These are phyloP conservation scores for Amphipoea lucens DNA, from an alignment of 2,888 invertebrate species.

Conservation along the genomic window DNA sequence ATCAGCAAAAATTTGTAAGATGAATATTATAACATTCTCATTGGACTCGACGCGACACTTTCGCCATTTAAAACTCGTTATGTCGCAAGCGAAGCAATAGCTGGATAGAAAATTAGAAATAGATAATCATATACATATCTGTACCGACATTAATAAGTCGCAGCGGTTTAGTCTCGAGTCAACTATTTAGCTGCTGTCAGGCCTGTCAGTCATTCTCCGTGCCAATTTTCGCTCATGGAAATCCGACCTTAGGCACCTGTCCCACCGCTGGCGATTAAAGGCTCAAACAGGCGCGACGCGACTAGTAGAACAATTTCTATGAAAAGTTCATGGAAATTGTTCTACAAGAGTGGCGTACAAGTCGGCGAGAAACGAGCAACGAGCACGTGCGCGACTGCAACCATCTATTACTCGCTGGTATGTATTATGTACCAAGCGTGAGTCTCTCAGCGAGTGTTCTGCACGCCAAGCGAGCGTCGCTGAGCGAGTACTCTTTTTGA, in stretches of 20 bases:
- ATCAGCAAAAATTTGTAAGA: constrained; percentile 8
- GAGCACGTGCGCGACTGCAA: neutral
- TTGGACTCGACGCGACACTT: constrained; percentile 27
- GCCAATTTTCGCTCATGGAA: constrained; percentile 17
- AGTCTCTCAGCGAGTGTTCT: neutral
- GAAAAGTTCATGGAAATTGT: no score
- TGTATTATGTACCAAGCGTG: neutral
- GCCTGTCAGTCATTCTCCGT: neutral
- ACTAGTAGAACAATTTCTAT: no score
- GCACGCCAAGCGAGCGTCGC: neutral
- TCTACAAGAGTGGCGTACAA: no score
- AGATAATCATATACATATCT: constrained; percentile 16
- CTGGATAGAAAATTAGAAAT: constrained; percentile 30
- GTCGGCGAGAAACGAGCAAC: neutral
- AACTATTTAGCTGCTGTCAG: constrained; percentile 9
- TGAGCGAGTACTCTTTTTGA: neutral
- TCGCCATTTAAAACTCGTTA: constrained; percentile 25
- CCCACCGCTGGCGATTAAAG: neutral
- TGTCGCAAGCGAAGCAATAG: constrained; percentile 17
- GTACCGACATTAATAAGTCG: constrained; percentile 9
- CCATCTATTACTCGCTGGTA: neutral
- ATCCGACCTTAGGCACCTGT: constrained; percentile 1
- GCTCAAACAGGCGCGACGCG: no score
- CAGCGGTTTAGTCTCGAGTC: constrained; percentile 12
- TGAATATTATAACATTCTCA: constrained; percentile 16